A percentile compares a stretch with the other conserved stretches of the same genome.
Conservation (phyloP, 2,888 invertebrate genomes). For the Spodoptera picta region DNA sequence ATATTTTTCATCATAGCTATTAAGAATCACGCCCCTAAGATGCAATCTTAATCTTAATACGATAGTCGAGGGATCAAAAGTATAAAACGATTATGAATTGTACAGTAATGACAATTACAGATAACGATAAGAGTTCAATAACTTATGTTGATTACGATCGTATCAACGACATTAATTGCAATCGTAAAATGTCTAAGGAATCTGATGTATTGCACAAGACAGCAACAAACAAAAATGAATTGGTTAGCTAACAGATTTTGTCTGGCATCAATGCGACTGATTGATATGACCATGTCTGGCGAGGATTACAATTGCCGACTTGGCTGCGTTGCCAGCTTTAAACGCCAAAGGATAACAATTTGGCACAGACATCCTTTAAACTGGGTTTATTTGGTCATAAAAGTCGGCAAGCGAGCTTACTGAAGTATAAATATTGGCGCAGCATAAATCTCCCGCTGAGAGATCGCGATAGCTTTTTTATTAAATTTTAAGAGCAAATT, state of each 20-base stretch:
- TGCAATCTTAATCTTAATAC: slow-evolving; percentile 16
- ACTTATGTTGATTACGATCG: background rate
- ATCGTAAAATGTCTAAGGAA: background rate
- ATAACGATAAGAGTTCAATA: slow-evolving; percentile 4
- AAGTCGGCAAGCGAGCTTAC: slow-evolving; percentile 4
- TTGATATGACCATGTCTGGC: slow-evolving; percentile 49
- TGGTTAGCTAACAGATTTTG: slow-evolving; percentile 19
- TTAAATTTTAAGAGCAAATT: slow-evolving; percentile 12
- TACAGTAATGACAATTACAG: slow-evolving; percentile 9
- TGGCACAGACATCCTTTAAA: slow-evolving; percentile 13
- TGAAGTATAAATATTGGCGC: slow-evolving; percentile 7
- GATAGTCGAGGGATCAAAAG: slow-evolving; percentile 8
- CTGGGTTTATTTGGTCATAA: slow-evolving; percentile 12
- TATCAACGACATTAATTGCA: no score
- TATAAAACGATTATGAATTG: slow-evolving; percentile 10
- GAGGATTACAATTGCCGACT: slow-evolving; percentile 47
- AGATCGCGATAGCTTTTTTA: background rate
- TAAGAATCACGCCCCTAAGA: slow-evolving; percentile 20
- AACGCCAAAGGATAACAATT: slow-evolving; percentile 37
- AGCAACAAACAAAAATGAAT: slow-evolving; percentile 17
- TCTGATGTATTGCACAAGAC: background rate
- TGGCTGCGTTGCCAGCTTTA: slow-evolving; percentile 9
- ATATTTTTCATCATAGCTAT: slow-evolving; percentile 37
- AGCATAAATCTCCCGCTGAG: background rate
- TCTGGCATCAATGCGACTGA: slow-evolving; percentile 28